Percentiles rank a stretch among this genome's conserved stretches.
phyloP scores from a whole-genome alignment of 2,797 vertebrate species.

The Lophotriccus pileatus region DNA sequence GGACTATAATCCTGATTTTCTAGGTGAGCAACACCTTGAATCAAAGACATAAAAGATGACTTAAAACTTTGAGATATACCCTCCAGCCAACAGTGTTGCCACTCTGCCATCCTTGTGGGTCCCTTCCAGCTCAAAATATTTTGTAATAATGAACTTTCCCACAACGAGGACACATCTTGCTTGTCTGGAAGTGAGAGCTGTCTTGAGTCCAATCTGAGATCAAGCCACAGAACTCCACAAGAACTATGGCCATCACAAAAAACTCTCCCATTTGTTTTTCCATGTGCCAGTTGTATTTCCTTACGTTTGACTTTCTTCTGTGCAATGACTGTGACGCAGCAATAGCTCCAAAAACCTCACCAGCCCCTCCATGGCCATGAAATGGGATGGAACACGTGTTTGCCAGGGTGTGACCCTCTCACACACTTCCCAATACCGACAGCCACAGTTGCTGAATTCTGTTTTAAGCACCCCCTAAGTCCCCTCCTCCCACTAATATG shows the following conservation, averaged over 20 bases:
- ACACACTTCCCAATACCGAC: fast-evolving
- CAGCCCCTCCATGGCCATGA: not conserved
- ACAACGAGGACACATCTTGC: not conserved
- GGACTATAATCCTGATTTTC: not conserved
- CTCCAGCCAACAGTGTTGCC: not conserved
- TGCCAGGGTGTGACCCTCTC: not conserved
- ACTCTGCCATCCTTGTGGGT: not conserved
- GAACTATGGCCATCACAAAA: not conserved
- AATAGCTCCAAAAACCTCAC: not conserved
- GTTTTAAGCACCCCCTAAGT: not conserved
- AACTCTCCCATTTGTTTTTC: not conserved
- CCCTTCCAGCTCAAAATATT: not conserved
- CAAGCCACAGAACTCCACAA: not conserved
- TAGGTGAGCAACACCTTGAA: not conserved
- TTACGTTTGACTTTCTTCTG: not conserved
- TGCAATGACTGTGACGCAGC: not conserved
- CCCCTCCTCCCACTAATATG: not conserved
- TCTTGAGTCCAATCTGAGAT: not conserved
- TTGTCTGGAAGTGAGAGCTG: not conserved
- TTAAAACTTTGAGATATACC: not conserved
- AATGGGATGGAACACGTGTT: not conserved
- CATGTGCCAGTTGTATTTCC: not conserved
- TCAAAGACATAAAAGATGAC: not conserved
- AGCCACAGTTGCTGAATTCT: not conserved
- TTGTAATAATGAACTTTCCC: not conserved